Evolutionary conservation across 2,888 invertebrate species (phyloP).

Genomic region (Anagyrus pseudococci): DNA sequence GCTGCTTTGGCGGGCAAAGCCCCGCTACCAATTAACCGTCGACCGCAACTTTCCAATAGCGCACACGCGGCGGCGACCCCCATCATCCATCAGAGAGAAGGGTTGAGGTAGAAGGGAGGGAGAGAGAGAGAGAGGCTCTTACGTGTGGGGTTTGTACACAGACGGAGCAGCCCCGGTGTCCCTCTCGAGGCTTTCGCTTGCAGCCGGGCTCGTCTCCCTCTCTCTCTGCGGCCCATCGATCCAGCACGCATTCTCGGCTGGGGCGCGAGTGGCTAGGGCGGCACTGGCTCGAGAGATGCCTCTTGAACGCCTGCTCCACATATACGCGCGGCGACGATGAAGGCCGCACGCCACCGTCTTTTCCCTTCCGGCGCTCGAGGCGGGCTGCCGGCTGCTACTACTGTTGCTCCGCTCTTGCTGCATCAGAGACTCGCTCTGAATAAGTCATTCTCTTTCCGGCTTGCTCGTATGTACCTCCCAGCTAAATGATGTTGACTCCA

Average conservation of each 20-base stretch:
- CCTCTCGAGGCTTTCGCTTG: not conserved
- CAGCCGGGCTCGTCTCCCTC: not conserved
- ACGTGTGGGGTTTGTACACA: not conserved
- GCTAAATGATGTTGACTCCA: not conserved
- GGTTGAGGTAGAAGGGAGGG: not conserved
- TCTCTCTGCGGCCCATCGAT: not conserved
- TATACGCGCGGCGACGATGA: not conserved
- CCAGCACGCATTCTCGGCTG: not conserved
- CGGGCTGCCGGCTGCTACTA: not conserved
- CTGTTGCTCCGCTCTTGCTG: too few species aligned
- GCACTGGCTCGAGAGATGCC: not conserved
- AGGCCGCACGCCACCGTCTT: not conserved
- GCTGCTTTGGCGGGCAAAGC: slow-evolving; percentile 20
- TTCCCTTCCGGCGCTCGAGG: too few species aligned
- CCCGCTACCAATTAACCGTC: slow-evolving; percentile 40
- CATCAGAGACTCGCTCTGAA: slow-evolving; percentile 2
- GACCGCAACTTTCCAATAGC: slow-evolving; percentile 39
- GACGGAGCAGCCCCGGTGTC: not conserved
- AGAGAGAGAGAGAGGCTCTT: not conserved
- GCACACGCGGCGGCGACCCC: not conserved
- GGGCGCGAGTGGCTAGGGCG: not conserved
- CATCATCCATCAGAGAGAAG: too few species aligned
- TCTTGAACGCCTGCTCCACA: not conserved
- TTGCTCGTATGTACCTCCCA: not conserved
- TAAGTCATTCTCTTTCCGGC: slow-evolving; percentile 4